A percentile compares a stretch with the other conserved stretches of the same genome.
Evolutionary conservation across 2,888 invertebrate genomes (phyloP).

Genomic region (Baronia brevicornis): DNA sequence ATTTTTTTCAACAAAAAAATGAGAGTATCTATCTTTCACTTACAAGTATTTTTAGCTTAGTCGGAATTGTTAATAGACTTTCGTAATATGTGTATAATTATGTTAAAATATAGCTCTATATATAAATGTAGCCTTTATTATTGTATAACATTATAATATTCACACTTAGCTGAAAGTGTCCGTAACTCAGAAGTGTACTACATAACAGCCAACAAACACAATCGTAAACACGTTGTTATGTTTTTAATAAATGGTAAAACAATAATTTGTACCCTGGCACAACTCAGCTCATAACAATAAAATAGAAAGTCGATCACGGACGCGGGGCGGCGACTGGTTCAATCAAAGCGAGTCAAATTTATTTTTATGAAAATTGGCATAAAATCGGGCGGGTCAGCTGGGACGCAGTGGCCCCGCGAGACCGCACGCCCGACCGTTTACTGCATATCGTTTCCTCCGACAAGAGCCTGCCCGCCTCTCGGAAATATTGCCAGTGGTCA

Average conservation of each 20-base stretch:
- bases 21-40: too few relatives aligned
- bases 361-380: constrained; percentile 77
- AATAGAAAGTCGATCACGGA: constrained; percentile 70
- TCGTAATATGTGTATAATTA: too few relatives aligned
- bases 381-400: constrained; percentile 70
- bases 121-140: too few relatives aligned
- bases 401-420: constrained; percentile 64
- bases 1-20: too few relatives aligned
- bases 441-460: constrained; percentile 73
- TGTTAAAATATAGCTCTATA: too few relatives aligned
- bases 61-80: too few relatives aligned
- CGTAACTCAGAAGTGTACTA: not conserved
- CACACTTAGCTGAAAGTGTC: too few relatives aligned
- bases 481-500: constrained; percentile 72
- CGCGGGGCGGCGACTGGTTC: constrained; percentile 68
- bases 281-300: constrained; percentile 72
- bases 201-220: constrained; percentile 1
- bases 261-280: constrained; percentile 72
- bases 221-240: not conserved
- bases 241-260: constrained; percentile 69
- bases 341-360: constrained; percentile 73
- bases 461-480: constrained; percentile 37
- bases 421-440: constrained; percentile 73
- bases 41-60: too few relatives aligned
- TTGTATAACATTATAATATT: too few relatives aligned